Evolutionary conservation across 2,888 invertebrate species (phyloP).

Genomic region (Ormyrus labotus): DNA sequence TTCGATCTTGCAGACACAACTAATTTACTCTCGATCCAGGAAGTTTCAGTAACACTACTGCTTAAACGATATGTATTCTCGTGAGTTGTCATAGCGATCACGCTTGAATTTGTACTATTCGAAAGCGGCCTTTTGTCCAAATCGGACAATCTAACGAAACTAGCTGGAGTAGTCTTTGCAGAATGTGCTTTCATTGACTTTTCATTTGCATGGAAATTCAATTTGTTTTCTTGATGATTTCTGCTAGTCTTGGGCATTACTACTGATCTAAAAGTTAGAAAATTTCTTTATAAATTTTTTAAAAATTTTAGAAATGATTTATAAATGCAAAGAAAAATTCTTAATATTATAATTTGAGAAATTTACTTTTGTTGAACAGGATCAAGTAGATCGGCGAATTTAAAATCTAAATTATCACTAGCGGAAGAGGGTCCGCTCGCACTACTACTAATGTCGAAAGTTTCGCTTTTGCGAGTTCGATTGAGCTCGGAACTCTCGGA

Average conservation of each 20-base stretch:
- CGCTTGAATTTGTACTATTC: slow-evolving; percentile 70
- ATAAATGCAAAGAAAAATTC: background rate
- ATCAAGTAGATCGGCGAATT: slow-evolving; percentile 65
- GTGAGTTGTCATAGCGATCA: slow-evolving; percentile 64
- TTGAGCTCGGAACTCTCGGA: slow-evolving; percentile 70
- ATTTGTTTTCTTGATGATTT: slow-evolving; percentile 20
- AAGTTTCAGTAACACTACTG: slow-evolving; percentile 83
- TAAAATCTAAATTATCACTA: slow-evolving; percentile 70
- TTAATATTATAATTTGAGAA: background rate
- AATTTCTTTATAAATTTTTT: background rate
- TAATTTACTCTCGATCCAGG: slow-evolving; percentile 81
- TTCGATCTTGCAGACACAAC: slow-evolving; percentile 80
- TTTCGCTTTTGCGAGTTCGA: slow-evolving; percentile 70
- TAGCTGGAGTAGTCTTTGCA: slow-evolving; percentile 64
- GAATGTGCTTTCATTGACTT: slow-evolving; percentile 37
- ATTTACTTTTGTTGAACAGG: slow-evolving; percentile 57
- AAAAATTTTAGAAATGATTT: background rate
- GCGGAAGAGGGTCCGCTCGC: slow-evolving; percentile 70
- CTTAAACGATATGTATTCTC: slow-evolving; percentile 79
- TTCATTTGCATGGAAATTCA: slow-evolving; percentile 22
- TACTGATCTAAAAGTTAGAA: slow-evolving; percentile 5
- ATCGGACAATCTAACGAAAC: slow-evolving; percentile 87
- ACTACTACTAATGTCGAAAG: slow-evolving; percentile 72
- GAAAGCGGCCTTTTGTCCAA: slow-evolving; percentile 82
- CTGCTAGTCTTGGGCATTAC: background rate